A percentile compares a stretch with the other conserved stretches of the same genome.
These are phyloP conservation scores for Ochropleura plecta DNA, from an alignment of 2,888 invertebrate species.

Conservation along the genomic window DNA sequence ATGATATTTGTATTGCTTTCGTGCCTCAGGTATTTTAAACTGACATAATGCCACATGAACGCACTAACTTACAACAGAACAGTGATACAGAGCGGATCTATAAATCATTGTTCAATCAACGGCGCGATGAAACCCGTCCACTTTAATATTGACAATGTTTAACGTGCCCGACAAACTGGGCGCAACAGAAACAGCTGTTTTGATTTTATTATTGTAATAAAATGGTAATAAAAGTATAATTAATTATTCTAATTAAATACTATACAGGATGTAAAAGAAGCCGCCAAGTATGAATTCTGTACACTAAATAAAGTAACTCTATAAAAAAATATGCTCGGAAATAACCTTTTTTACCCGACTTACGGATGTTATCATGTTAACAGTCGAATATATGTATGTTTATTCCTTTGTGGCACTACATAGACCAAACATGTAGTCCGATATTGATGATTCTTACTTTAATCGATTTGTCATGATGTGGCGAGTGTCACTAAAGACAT, in stretches of 20 bases:
- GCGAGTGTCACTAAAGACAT: too few species aligned
- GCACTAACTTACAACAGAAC: background rate
- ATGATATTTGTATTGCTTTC: constrained; percentile 19
- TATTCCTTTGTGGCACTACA: too few species aligned
- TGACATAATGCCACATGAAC: constrained; percentile 21
- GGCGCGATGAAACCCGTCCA: constrained; percentile 12
- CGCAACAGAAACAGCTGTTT: constrained; percentile 21
- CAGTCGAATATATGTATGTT: too few species aligned
- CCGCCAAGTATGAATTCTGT: too few species aligned
- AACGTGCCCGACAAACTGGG: background rate
- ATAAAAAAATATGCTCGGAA: too few species aligned
- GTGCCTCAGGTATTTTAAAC: constrained; percentile 11
- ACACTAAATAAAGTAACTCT: too few species aligned
- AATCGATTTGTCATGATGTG: too few species aligned
- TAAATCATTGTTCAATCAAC: constrained; percentile 29
- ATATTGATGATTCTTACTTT: too few species aligned
- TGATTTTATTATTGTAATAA: constrained; percentile 11
- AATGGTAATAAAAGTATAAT: background rate
- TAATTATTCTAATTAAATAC: background rate
- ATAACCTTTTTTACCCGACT: too few species aligned
- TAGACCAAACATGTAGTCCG: too few species aligned
- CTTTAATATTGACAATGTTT: constrained; percentile 3
- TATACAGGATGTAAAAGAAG: too few species aligned
- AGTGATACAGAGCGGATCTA: constrained; percentile 13
- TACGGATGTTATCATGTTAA: too few species aligned